Base-by-base conservation (phyloP, 2,888 invertebrate genomes). In the Sarcophaga variegata region DNA sequence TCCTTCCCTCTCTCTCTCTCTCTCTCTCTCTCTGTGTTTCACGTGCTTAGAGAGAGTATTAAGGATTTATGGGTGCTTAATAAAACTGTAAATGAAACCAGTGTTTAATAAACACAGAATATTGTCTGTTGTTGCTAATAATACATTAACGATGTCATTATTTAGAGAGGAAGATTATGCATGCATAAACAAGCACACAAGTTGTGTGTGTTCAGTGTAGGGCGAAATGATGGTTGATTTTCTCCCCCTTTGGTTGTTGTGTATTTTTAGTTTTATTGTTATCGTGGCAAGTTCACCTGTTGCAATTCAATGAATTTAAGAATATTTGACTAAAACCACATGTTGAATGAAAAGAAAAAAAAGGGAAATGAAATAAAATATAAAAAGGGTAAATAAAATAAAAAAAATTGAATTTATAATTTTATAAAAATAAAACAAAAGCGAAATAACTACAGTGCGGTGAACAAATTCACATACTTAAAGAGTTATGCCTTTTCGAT, bases 301-400 rank as follows among this genome's bases (percentile, higher is more conserved):
- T 86, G 86, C 86, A 86, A 86, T 81, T 71, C 75, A 66, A 71
- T 86, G 86, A 83, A 81, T 83, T 83, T 83, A 80, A 14, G 17
- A 54, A 83, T 80, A 86, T 86, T 83, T 81, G 74, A 81, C 81
- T 77, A 77, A 86, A 54, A 54, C 5, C 80, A 86, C 67, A 77
- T 86, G 76, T 72, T 37, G 10, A 80, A 14, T 8, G 47, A 84
- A 45, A 71, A 71, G 69, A 75, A 63, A 67, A 80, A 75, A 47
- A 70, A 80, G 14, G 27, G 4, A 70, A 75, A 17, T 59, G 10
- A 60, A 14, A 59, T 14, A 17, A 17, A 63, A 14, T 17, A 22
- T n/a, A 74, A 2, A 27, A 71, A n/a, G 60, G 17, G 12, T 10
- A 59, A 12, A 71, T 63, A 20, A 14, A 4, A 12, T 0, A 49